Conservation (phyloP, 2,888 invertebrate genomes). For the Melitaea athalia region DNA sequence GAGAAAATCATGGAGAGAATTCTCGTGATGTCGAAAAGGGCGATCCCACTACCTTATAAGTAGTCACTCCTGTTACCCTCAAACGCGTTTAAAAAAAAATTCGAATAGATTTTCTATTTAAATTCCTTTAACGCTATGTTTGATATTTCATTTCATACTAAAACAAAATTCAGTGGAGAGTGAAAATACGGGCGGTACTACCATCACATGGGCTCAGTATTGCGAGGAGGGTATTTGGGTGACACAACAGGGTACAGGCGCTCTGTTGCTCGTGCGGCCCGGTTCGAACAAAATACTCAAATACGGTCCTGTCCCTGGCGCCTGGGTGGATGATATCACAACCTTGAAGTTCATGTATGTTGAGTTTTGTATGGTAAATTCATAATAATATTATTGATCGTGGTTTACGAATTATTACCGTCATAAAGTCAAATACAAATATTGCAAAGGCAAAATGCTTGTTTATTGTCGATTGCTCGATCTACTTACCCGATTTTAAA, state of each 20-base stretch:
- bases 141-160: not conserved
- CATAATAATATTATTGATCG: not conserved
- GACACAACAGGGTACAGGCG: constrained; percentile 67
- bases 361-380: not conserved
- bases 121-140: not conserved
- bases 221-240: constrained; percentile 70
- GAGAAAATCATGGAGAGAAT: no score
- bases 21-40: no score
- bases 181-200: constrained; percentile 64
- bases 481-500: no score
- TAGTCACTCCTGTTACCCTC: no score
- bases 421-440: no score
- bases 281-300: constrained; percentile 64
- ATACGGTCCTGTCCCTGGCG: constrained; percentile 67
- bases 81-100: no score
- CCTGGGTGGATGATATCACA: constrained; percentile 71
- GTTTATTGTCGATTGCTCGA: no score
- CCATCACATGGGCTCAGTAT: constrained; percentile 72
- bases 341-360: constrained; percentile 63
- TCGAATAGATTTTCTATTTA: no score
- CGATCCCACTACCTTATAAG: no score
- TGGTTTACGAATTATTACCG: no score
- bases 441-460: no score
- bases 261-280: constrained; percentile 61
- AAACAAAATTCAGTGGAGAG: constrained; percentile 58